Base-by-base conservation (phyloP, 2,113 vertebrate species). In the Spilogale gracilis region DNA sequence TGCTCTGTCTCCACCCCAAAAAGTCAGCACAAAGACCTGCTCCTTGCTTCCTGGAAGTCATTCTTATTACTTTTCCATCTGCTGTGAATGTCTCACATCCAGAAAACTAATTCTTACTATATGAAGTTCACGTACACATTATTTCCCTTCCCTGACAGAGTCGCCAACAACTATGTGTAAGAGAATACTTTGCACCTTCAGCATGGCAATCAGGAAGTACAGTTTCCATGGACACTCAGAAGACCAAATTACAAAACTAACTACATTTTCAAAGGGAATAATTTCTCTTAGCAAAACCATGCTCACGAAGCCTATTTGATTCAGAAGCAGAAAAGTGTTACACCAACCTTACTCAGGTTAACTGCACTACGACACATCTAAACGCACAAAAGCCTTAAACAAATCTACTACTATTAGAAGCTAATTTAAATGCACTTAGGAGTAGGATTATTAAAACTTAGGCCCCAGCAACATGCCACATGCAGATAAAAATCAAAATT, bases 181-280 rank as follows among this genome's bases (percentile, higher is more conserved):
- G n/a, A 94, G 54, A 94, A 95, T 74, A 38, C 13, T 52, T 91
- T 63, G 89, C 10, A 73, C 52, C 71, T 85, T 85, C 23, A 17
- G 32, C 23, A 56, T 25, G 50, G 65, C 43, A 81, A 84, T 43
- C 54, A 52, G 25, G 58, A 95, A 20, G 86, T 54, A 81, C 0
- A 4, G 86, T 96, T 94, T 80, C 90, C 67, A 95, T 18, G 21
- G 61, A 94, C 56, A 87, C 23, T 56, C 63, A 65, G 30, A 63
- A 90, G 63, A 90, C 60, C 48, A 78, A 94, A 79, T 95, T 95
- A 94, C 84, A 92, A 88, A 90, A 74, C 76, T 78, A 96, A 93
- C 93, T 92, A 95, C 67, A 73, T 84, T 84, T 95, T 97, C 81
- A 96, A 95, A 76, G 12, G 54, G 20, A 91, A 93, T 43, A 60